Conservation (phyloP, 2,113 vertebrate genomes). For the Sapajus apella region DNA sequence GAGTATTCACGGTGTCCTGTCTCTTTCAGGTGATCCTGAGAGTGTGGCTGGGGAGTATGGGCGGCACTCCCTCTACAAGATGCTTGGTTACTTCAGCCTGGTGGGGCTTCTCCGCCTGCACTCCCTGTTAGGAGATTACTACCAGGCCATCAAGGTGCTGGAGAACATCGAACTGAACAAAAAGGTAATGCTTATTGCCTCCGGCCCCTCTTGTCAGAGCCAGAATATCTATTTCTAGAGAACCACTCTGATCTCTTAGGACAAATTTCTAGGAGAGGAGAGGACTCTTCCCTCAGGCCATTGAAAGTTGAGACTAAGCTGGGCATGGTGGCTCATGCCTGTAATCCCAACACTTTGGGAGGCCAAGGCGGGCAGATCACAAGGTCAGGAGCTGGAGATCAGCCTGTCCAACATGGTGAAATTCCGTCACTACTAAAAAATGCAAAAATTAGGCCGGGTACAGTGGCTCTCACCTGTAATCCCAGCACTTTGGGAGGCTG, state of each 20-base stretch:
- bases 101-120: conserved; percentile 97
- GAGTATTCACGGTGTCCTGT: background rate
- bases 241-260: background rate
- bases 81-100: conserved; percentile 98
- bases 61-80: conserved; percentile 97
- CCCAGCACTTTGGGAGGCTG: no score
- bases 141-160: conserved; percentile 98
- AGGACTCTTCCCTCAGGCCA: background rate
- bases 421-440: no score
- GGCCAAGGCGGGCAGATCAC: no score
- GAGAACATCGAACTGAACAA: conserved; percentile 99
- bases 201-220: background rate
- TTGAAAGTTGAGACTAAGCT: background rate
- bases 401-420: no score
- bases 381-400: no score
- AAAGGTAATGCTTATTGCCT: conserved; percentile 87
- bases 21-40: conserved; percentile 93
- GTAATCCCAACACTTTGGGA: no score
- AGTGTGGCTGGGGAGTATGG: conserved; percentile 99
- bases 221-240: background rate
- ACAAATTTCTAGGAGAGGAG: background rate
- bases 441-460: no score
- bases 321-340: no score
- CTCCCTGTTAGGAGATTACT: conserved; percentile 97
- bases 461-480: no score